A percentile compares a stretch with the other conserved stretches of the same genome.
Evolutionary conservation across 1,140 invertebrate genomes (phyloP).

Genomic region (Muscidifurax raptorellus): DNA sequence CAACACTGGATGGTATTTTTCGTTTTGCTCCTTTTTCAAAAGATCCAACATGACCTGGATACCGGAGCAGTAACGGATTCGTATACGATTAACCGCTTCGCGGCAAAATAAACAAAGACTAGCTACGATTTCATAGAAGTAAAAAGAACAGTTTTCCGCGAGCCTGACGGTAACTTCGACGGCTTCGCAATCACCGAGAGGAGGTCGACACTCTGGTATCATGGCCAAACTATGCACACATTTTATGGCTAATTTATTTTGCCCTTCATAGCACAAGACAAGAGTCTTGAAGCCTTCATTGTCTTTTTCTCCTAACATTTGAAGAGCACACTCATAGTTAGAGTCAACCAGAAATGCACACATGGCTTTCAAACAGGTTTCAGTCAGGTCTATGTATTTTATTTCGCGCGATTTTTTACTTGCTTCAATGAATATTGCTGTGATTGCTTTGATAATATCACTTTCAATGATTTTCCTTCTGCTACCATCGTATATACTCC

Average conservation of each 20-base stretch:
- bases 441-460: conserved; percentile 60
- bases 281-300: conserved; percentile 62
- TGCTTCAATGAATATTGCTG: conserved; percentile 59
- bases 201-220: conserved; percentile 65
- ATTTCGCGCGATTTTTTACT: conserved; percentile 51
- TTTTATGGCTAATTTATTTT: conserved; percentile 65
- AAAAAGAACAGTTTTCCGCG: conserved; percentile 51
- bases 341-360: conserved; percentile 57
- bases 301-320: conserved; percentile 63
- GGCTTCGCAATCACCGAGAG: conserved; percentile 62
- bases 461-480: conserved; percentile 62
- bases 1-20: conserved; percentile 62
- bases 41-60: conserved; percentile 65
- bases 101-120: conserved; percentile 67
- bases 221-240: conserved; percentile 65
- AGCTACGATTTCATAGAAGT: conserved; percentile 58
- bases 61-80: conserved; percentile 59
- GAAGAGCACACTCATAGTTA: conserved; percentile 57
- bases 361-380: conserved; percentile 69
- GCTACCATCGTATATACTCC: conserved; percentile 61
- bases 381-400: conserved; percentile 59
- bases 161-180: conserved; percentile 60
- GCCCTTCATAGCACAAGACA: conserved; percentile 49
- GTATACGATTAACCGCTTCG: conserved; percentile 68
- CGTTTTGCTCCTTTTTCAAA: conserved; percentile 59